Evolutionary conservation across 2,113 vertebrate genomes (phyloP).

Genomic region (Neolamprologus kungweensis): DNA sequence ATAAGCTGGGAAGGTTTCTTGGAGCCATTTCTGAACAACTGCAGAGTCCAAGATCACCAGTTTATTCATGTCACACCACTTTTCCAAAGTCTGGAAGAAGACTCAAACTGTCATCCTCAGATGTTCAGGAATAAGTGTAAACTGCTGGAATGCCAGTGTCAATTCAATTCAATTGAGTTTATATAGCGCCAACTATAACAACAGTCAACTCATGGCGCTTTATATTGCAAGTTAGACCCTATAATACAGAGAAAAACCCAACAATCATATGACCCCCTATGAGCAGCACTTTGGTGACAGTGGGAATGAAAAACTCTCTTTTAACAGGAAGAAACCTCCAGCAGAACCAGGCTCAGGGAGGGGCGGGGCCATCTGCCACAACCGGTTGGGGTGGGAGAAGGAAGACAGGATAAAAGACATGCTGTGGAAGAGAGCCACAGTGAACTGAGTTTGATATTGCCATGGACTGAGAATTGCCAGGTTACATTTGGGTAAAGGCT

Average conservation of each 20-base stretch:
- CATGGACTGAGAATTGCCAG: not conserved
- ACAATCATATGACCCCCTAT: not conserved
- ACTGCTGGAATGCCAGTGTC: not conserved
- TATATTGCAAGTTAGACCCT: not conserved
- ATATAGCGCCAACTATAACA: not conserved
- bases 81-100: not conserved
- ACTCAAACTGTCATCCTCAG: not conserved
- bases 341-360: not conserved
- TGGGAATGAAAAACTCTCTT: not conserved
- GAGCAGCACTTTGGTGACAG: not conserved
- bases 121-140: not conserved
- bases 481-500: not conserved
- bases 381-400: rapidly evolving
- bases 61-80: not conserved
- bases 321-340: not conserved
- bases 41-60: not conserved
- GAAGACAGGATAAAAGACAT: not conserved
- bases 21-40: not conserved
- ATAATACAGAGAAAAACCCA: not conserved
- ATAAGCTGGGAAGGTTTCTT: not conserved
- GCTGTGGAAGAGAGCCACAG: not conserved
- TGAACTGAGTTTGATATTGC: not conserved
- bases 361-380: not conserved
- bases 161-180: not conserved
- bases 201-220: rapidly evolving